Evolutionary conservation across 1,140 invertebrate species (phyloP), one percentile per base, ranked within the genome.

Genomic region (Drosophila trapezifrons): DNA sequence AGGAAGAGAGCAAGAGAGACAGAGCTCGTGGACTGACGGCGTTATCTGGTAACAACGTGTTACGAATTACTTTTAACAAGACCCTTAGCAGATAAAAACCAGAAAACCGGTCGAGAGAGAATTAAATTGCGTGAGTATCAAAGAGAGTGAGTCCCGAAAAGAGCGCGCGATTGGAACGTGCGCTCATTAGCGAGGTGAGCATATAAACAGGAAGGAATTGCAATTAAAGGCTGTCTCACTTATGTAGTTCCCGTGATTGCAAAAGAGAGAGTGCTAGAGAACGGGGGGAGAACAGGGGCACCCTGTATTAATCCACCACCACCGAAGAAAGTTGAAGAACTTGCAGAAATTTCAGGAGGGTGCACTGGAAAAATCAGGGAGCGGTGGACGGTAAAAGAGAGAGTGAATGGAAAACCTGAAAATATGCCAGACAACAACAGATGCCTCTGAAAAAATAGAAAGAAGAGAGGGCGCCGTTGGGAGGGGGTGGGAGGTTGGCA

Each of bases 51-150:
- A 91, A 91, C 90, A 91, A 91, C 90, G 90, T 91, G 90, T 91
- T 91, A 90, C 90, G 90, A 91, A 91, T 91, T 91, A 91, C 90
- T 90, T 91, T 91, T 91, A 91, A 91, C 90, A 91, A 91, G 90
- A 86, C 90, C 90, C 90, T 91, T 89, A 91, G 90, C 79, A 90
- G 85, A 90, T 90, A 90, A 90, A 90, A 90, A 81, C 81, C 86
- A 73, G 46, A 89, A 84, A 87, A 87, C 84, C 85, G 81, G 84
- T 87, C 56, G 46, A 40, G 49, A 55, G 64, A 46, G 64, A 57
- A 46, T 51, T 51, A 37, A 51, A 38, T 10, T 27, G 17, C 29
- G 42, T 62, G 77, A 42, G 27, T 6, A 20, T 18, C 60, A 37
- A 20, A 25, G 38, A 51, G 57, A 49, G 58, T 45, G 54, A 17